Conservation (phyloP, 2,888 invertebrate genomes). For the Papilio protenor region DNA sequence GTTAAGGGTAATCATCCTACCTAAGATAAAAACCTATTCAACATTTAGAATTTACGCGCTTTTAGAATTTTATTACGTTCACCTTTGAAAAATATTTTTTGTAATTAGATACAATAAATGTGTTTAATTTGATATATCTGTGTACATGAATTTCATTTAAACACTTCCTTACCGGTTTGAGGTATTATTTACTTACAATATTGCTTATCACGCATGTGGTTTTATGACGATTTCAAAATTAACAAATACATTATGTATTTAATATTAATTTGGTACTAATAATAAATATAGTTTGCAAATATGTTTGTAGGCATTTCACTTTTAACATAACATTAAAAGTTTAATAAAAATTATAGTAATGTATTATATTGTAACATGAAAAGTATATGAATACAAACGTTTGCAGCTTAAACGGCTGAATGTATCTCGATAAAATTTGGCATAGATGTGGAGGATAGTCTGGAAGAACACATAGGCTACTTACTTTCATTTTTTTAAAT, state of each 20-base stretch:
- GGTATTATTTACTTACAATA: constrained; percentile 2
- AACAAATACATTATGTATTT: neutral
- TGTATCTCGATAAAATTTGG: too few species aligned
- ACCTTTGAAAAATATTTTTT: too few species aligned
- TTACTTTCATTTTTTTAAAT: too few species aligned
- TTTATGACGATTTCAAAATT: neutral
- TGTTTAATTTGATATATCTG: neutral
- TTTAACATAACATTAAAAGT: neutral
- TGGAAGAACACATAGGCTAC: too few species aligned
- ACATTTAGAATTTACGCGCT: too few species aligned
- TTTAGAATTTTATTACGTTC: neutral
- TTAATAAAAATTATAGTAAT: too few species aligned
- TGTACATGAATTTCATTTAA: neutral
- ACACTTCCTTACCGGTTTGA: neutral
- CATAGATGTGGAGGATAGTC: too few species aligned
- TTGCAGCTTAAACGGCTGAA: too few species aligned
- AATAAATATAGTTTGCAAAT: neutral
- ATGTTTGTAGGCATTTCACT: neutral
- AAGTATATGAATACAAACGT: neutral
- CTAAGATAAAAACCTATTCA: neutral
- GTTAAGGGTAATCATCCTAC: too few species aligned
- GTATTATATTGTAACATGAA: neutral
- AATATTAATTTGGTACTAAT: neutral
- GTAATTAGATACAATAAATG: too few species aligned
- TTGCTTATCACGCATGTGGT: constrained; percentile 4